Evolutionary conservation across 2,797 vertebrate species (phyloP), one percentile per base, ranked within the genome.

Genomic region (Microctenopoma lineatum): DNA sequence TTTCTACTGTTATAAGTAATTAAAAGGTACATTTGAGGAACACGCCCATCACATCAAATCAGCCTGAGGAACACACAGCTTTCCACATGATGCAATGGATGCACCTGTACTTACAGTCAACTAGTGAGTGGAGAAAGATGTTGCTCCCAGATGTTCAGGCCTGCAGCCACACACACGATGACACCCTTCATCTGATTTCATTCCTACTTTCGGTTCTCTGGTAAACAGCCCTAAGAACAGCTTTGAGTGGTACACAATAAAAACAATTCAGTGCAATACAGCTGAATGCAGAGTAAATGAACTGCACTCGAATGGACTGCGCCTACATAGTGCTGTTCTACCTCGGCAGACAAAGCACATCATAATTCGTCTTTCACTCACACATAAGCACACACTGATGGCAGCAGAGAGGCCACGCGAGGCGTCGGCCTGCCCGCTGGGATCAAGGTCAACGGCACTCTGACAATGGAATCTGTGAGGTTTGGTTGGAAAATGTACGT

Each of bases 71-170:
- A 29, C 4, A 16, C 26, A 12, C 42, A 32, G 65, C 12, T 32
- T 34, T 64, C 70, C 42, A 26, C 53, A 47, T 44, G 25, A 38
- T 15, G 46, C 39, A 45, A 48, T 51, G 44, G 39, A 66, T 45
- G 42, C 1, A 46, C 45, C 7, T 47, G 2, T 9, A 21, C 18
- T n/a, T 46, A 46, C 45, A 21, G 45, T 44, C 3, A 16, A 3
- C 14, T 53, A 39, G 46, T 38, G 36, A 47, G 39, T 29, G 42
- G 13, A 46, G 25, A 52, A 58, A 50, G 59, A 16, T 1, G 12
- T 7, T 16, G 45, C 21, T 55, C 7, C 29, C 51, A 26, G 66
- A 27, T 32, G 38, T 16, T 5, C 1, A 14, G 2, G 15, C 50
- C 65, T 44, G 12, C 2, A n/a, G 66, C 52, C 21, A 41, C 25